phyloP scores from a whole-genome alignment of 2,888 invertebrate genomes.

The Drosophila affinis region DNA sequence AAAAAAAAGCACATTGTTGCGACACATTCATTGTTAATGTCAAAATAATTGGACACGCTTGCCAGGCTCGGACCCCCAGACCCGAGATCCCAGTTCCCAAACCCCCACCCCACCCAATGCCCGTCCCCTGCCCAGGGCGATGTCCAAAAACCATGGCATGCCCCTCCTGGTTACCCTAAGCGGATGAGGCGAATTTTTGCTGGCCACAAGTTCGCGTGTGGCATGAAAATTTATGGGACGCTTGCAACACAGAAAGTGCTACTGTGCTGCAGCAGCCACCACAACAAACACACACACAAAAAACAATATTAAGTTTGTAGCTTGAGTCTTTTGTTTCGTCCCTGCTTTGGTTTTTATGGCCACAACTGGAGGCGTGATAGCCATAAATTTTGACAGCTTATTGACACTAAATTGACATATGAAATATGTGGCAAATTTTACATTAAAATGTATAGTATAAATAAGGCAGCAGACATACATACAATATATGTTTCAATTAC shows the following conservation, averaged over 20 bases:
- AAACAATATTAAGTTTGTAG: conserved; percentile 45
- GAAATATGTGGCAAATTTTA: conserved; percentile 25
- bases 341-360: conserved; percentile 33
- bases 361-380: conserved; percentile 60
- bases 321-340: conserved; percentile 61
- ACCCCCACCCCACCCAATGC: neutral
- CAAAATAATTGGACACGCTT: conserved; percentile 82
- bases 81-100: neutral
- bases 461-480: no score
- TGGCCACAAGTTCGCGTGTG: conserved; percentile 66
- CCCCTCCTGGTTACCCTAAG: conserved; percentile 28
- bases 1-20: conserved; percentile 54
- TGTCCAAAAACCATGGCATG: neutral
- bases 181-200: conserved; percentile 22
- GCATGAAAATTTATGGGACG: conserved; percentile 75
- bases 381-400: conserved; percentile 77
- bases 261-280: conserved; percentile 49
- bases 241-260: conserved; percentile 67
- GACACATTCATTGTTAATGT: conserved; percentile 80
- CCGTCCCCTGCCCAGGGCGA: conserved; percentile 25
- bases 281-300: neutral
- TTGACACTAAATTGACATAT: conserved; percentile 67
- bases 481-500: conserved; percentile 28
- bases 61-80: conserved; percentile 51
- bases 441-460: conserved; percentile 9